Conservation (phyloP, 2,113 vertebrate genomes). For the Alectura lathami region DNA sequence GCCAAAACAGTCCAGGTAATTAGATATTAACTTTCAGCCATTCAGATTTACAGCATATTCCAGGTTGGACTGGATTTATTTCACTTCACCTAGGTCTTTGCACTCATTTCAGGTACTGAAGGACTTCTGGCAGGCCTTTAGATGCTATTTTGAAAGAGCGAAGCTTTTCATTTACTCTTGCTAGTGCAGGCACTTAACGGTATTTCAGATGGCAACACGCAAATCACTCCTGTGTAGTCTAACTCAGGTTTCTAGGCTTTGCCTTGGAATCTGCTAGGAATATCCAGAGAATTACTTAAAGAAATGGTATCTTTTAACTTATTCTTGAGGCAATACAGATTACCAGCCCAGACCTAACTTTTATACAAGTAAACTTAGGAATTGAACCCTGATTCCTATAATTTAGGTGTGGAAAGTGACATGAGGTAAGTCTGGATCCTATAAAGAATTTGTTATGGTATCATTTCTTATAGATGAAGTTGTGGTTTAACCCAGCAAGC, state of each 20-base stretch:
- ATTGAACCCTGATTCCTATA: accelerated
- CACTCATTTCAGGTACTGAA: not conserved
- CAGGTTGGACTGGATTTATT: not conserved
- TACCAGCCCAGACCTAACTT: not conserved
- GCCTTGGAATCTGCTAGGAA: accelerated
- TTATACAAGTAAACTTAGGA: not conserved
- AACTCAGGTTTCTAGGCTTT: not conserved
- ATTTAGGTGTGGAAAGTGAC: not conserved
- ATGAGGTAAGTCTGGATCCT: not conserved
- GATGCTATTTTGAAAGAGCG: not conserved
- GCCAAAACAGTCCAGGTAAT: not conserved
- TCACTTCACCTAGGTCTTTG: not conserved
- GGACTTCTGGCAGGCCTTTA: not conserved
- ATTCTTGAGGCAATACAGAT: not conserved
- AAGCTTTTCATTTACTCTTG: not conserved
- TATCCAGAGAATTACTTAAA: not conserved
- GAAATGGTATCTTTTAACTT: not conserved
- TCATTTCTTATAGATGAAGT: not conserved
- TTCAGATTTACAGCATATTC: not conserved
- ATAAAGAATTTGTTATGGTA: not conserved
- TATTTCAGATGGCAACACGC: not conserved
- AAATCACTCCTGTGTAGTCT: not conserved
- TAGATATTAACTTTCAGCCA: not conserved
- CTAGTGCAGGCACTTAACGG: not conserved
- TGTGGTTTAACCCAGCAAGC: too few relatives aligned